These are phyloP conservation scores for Tupaia chinensis DNA, from an alignment of 2,113 vertebrate genomes.

Conservation along the genomic window DNA sequence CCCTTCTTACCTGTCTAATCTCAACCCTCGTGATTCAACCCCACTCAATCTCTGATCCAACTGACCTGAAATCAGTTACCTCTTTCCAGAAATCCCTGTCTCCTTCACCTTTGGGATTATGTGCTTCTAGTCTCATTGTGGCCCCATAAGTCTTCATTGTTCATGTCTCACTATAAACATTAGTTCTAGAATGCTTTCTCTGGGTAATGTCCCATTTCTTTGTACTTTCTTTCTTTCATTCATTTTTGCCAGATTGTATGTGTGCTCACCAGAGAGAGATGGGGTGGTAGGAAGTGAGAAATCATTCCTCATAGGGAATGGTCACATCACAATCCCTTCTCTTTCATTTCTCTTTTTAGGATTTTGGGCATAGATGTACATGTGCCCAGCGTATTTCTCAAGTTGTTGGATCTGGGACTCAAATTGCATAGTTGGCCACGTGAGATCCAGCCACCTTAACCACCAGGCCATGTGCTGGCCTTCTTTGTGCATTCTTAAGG, in stretches of 20 bases:
- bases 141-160: not conserved
- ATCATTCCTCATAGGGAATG: no score
- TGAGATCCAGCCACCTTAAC: no score
- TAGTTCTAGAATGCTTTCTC: not conserved
- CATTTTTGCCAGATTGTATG: no score
- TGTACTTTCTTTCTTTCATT: not conserved
- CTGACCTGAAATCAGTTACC: not conserved
- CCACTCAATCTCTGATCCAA: not conserved
- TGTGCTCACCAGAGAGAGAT: no score
- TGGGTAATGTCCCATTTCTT: fast-evolving
- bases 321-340: no score
- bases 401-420: no score
- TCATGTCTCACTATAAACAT: not conserved
- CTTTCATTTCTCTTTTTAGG: no score
- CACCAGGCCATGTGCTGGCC: no score
- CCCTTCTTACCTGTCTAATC: not conserved
- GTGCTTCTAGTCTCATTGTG: not conserved
- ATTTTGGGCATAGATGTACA: no score
- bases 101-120: not conserved
- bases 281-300: no score
- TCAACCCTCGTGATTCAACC: not conserved
- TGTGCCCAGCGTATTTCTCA: no score
- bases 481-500: not conserved
- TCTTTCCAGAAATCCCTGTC: not conserved
- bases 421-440: no score